These are phyloP conservation scores for Euplagia quadripunctaria DNA, from an alignment of 2,888 invertebrate species.

Conservation along the genomic window DNA sequence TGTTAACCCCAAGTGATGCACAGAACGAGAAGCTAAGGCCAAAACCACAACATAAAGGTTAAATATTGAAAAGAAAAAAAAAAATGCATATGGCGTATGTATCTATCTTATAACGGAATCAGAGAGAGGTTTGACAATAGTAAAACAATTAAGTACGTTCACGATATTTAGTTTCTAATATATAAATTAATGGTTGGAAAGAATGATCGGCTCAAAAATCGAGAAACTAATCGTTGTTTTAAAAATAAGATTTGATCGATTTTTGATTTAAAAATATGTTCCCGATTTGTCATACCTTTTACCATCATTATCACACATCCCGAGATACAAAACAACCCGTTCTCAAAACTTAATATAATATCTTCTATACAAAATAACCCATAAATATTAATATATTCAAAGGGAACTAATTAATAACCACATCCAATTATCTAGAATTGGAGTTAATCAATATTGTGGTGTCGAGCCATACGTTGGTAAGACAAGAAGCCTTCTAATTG, in stretches of 20 bases:
- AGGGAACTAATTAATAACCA: constrained; percentile 73
- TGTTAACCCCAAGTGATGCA: no score
- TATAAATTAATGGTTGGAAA: neutral
- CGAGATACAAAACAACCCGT: constrained; percentile 11
- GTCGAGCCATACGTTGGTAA: constrained; percentile 61
- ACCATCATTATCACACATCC: neutral
- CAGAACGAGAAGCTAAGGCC: no score
- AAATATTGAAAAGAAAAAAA: no score
- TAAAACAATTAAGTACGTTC: neutral
- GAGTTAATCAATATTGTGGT: constrained; percentile 74
- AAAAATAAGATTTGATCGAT: neutral
- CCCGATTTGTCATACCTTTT: constrained; percentile 16
- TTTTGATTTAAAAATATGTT: no score
- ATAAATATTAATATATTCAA: constrained; percentile 63
- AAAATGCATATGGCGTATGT: no score
- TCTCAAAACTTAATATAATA: constrained; percentile 12
- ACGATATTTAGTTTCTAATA: neutral
- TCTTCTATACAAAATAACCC: constrained; percentile 40
- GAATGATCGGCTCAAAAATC: neutral
- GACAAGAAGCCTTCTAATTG: constrained; percentile 78
- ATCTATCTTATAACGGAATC: no score
- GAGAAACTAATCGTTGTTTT: neutral
- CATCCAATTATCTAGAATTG: constrained; percentile 74
- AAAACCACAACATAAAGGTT: no score
- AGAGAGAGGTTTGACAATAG: no score